These are phyloP conservation scores for Eugnorisma glareosa DNA, from an alignment of 2,888 invertebrate species.

Conservation along the genomic window DNA sequence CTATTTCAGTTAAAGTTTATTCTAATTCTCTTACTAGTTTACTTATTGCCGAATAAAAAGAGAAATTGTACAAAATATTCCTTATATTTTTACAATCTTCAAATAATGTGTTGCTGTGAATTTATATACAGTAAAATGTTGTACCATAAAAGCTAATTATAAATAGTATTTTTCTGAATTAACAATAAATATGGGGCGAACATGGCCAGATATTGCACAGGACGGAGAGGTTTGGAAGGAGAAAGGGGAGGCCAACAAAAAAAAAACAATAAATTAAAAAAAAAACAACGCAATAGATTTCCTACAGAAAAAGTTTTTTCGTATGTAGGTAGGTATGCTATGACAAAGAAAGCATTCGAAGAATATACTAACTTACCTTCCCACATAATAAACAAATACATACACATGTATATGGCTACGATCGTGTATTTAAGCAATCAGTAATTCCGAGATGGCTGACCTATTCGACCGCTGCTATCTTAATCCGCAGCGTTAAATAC, in stretches of 20 bases:
- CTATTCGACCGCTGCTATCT: slow-evolving; percentile 83
- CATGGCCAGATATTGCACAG: no score
- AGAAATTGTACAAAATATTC: no score
- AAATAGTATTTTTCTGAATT: neutral
- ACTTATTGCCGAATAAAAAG: neutral
- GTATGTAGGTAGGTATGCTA: no score
- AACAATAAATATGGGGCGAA: neutral
- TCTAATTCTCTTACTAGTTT: neutral
- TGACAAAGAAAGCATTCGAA: slow-evolving; percentile 6
- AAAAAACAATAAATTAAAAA: neutral
- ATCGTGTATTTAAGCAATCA: slow-evolving; percentile 67
- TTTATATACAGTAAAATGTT: neutral
- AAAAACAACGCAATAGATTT: neutral
- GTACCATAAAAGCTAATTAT: neutral
- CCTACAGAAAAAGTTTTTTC: neutral
- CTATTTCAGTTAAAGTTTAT: neutral
- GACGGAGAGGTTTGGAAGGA: no score
- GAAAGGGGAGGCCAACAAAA: no score
- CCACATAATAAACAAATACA: slow-evolving; percentile 9
- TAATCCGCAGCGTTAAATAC: slow-evolving; percentile 86
- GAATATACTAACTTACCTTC: neutral
- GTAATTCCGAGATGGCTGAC: slow-evolving; percentile 71
- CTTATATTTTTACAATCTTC: no score
- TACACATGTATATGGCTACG: slow-evolving; percentile 16
- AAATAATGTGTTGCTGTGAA: no score